These are phyloP conservation scores for Drosophila insularis DNA, from an alignment of 1,140 invertebrate species.

Conservation along the genomic window DNA sequence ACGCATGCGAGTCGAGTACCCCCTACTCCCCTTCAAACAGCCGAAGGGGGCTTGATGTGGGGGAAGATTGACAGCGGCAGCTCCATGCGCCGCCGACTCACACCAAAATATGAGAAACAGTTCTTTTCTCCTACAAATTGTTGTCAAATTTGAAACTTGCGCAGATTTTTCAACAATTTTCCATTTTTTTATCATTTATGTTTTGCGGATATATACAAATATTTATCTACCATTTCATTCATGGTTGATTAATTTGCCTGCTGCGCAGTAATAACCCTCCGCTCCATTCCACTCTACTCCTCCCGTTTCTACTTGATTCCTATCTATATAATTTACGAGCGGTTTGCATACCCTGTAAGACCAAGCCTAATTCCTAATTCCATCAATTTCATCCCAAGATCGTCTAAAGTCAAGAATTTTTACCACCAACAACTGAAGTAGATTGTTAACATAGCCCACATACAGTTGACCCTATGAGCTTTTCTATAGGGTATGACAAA, in stretches of 20 bases:
- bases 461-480: too few relatives aligned
- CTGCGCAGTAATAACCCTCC: slow-evolving; percentile 63
- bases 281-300: slow-evolving; percentile 6
- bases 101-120: neutral
- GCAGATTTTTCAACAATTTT: slow-evolving; percentile 42
- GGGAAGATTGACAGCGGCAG: slow-evolving; percentile 57
- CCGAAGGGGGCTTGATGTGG: neutral
- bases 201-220: slow-evolving; percentile 15
- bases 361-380: too few relatives aligned
- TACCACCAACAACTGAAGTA: too few relatives aligned
- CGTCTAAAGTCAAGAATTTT: too few relatives aligned
- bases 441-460: too few relatives aligned
- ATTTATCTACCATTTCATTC: slow-evolving; percentile 32
- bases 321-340: slow-evolving; percentile 61
- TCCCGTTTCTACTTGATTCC: too few relatives aligned
- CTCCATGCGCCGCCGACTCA: slow-evolving; percentile 3
- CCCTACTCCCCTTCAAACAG: neutral
- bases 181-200: slow-evolving; percentile 3
- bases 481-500: neutral
- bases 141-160: slow-evolving; percentile 54
- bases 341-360: slow-evolving; percentile 3
- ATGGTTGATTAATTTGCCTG: slow-evolving; percentile 76
- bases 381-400: too few relatives aligned
- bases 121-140: too few relatives aligned
- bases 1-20: slow-evolving; percentile 45